Conservation (phyloP, 2,797 vertebrate species). For the Toxotes lorentzi region DNA sequence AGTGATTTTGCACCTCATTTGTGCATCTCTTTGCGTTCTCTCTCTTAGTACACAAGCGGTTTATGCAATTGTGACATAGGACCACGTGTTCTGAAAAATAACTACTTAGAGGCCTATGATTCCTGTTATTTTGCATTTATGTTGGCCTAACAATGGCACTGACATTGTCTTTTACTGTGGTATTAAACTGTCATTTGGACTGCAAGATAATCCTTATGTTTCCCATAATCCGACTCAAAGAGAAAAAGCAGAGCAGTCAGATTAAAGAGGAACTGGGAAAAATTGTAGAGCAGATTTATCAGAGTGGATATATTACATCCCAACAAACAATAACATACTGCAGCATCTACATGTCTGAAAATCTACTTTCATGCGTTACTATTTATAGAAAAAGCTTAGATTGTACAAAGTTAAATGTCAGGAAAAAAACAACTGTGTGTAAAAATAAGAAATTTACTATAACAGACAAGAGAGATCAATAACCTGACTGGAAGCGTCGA, state of each 20-base stretch:
- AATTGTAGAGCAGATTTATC: neutral
- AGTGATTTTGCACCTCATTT: neutral
- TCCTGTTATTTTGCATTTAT: neutral
- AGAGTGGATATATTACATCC: neutral
- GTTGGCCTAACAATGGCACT: neutral
- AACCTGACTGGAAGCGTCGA: slow-evolving; percentile 90
- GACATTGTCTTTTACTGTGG: neutral
- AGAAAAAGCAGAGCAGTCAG: slow-evolving; percentile 26
- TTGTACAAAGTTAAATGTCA: neutral
- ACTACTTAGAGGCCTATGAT: neutral
- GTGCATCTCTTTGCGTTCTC: neutral
- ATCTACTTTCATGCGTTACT: neutral
- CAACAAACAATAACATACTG: neutral
- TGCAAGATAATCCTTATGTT: slow-evolving; percentile 45
- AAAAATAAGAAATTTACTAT: neutral
- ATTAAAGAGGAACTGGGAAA: slow-evolving; percentile 35
- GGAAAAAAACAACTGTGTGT: neutral
- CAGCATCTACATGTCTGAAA: slow-evolving; percentile 6
- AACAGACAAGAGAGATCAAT: slow-evolving; percentile 16
- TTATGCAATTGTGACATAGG: neutral
- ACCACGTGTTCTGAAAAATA: too few species aligned
- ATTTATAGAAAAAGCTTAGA: neutral
- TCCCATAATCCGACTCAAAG: slow-evolving; percentile 47
- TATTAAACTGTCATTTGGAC: slow-evolving; percentile 30
- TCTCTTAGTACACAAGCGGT: too few species aligned